Evolutionary conservation across 2,113 vertebrate species (phyloP), one percentile per base, ranked within the genome.

Genomic region (Eurypyga helias): DNA sequence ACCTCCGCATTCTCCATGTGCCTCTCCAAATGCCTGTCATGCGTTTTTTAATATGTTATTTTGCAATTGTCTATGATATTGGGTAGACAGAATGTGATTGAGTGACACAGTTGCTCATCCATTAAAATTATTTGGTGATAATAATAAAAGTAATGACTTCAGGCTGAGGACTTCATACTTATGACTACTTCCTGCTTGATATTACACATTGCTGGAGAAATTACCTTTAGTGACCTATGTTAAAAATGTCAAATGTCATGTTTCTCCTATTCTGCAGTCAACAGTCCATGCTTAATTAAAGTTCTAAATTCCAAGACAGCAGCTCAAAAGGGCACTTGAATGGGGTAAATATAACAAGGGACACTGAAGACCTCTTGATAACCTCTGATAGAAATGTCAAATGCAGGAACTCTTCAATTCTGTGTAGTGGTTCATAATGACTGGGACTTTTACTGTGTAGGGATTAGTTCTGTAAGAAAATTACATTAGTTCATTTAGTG

Each of bases 211-310:
- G 24, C 25, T 76, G n/a, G 15, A 80, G 48, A 72, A 87, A 69
- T 75, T 36, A 83, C 86, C 92, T 96, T 95, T 90, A 82, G 38
- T 25, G 24, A 95, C 87, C 90, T 93, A 82, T 43, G 48, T 82
- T 55, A 87, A 76, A 97, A 97, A 94, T 79, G 38, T 93, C 83
- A 86, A 89, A 78, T 73, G 31, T n/a, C 60, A 21, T 33, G 29
- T 82, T 83, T 83, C 58, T 69, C 64, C 41, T 83, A 31, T 83
- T 80, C 48, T 91, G 18, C 25, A 83, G 46, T 61, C 58, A 95
- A 77, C 34, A 91, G 34, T 66, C 52, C 46, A 58, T 52, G 38
- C 18, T 55, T 83, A 93, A 96, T 85, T 43, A 91, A 77, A 54
- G 66, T 60, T 83, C 66, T 66, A 80, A 85, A 89, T 95, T 96